A percentile compares a stretch with the other conserved stretches of the same genome.
phyloP scores from a whole-genome alignment of 2,113 vertebrate genomes.

The Podarcis cretensis region DNA sequence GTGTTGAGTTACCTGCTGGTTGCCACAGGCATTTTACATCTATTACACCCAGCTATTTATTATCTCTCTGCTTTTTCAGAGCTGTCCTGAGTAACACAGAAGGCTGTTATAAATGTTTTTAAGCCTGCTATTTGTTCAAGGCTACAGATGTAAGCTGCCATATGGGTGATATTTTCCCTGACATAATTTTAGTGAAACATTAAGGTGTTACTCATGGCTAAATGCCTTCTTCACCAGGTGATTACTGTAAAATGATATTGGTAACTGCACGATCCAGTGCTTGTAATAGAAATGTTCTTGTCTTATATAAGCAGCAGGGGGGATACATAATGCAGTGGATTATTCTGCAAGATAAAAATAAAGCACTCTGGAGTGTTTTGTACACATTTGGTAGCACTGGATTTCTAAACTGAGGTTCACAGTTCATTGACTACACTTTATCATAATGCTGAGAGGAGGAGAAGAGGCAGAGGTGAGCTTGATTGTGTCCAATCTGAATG shows the following conservation, averaged over 20 bases:
- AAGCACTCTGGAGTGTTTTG: background rate
- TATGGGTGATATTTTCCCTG: conserved; percentile 43
- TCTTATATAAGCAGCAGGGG: conserved; percentile 15
- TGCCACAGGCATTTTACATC: conserved; percentile 51
- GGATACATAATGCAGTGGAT: background rate
- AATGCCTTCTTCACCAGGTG: conserved; percentile 33
- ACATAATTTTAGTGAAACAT: conserved; percentile 26
- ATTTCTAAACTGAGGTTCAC: conserved; percentile 1
- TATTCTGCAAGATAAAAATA: background rate
- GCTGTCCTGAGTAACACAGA: conserved; percentile 35
- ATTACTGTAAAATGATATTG: background rate
- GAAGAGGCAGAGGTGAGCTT: background rate
- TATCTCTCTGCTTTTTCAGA: conserved; percentile 48
- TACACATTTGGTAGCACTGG: background rate
- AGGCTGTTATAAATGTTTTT: conserved; percentile 49
- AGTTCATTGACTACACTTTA: background rate
- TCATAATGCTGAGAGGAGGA: background rate
- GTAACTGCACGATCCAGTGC: background rate
- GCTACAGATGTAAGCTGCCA: conserved; percentile 48
- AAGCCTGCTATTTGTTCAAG: conserved; percentile 39
- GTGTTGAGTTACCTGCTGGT: conserved; percentile 43
- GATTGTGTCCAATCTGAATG: background rate
- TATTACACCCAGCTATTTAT: conserved; percentile 49
- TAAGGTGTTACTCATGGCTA: conserved; percentile 14
- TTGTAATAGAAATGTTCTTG: conserved; percentile 33